Evolutionary conservation across 2,888 invertebrate genomes (phyloP), one percentile per base, ranked within the genome.

Genomic region (Lysandra bellargus): DNA sequence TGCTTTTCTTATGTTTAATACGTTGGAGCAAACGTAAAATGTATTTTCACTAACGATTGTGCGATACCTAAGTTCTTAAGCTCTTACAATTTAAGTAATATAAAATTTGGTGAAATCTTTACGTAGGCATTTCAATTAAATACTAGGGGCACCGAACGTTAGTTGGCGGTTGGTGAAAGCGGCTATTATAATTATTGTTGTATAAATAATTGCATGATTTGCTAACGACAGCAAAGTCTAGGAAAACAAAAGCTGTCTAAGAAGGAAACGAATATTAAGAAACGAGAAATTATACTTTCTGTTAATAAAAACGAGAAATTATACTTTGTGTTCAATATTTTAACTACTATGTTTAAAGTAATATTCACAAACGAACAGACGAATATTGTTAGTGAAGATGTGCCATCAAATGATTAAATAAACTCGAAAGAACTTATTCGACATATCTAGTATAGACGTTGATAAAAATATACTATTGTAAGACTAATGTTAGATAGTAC

Each of bases 391-490:
- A 64, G 69, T 49, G 40, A 64, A 49, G 49, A 69, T 69, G 69
- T 69, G 69, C 69, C 69, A 37, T 69, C 69, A 69, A 69, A 69
- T 69, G 37, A 44, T 44, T 6, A 64, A 78, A 44, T 44, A 78
- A 80, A 80, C 30, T 69, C 64, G 69, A 44, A 80, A 78, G 79
- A 82, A 78, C 79, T 80, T 73, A 61, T 78, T 73, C 74, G 78
- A 83, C 82, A 83, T 82, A 83, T 83, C 82, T 82, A 80, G 82
- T 64, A 79, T 86, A 83, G 86, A 86, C 86, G 87, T 90, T 88
- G 88, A 84, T 87, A 87, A 84, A 85, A 87, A 87, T 85, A 82
- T 82, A 84, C 33, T 86, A 86, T 86, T 85, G 86, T 89, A 86
- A 83, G 85, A 86, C 81, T 81, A 84, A 85, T 88, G 84, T 90